phyloP scores from a whole-genome alignment of 2,888 invertebrate genomes.

The Ormyrus rosae region DNA sequence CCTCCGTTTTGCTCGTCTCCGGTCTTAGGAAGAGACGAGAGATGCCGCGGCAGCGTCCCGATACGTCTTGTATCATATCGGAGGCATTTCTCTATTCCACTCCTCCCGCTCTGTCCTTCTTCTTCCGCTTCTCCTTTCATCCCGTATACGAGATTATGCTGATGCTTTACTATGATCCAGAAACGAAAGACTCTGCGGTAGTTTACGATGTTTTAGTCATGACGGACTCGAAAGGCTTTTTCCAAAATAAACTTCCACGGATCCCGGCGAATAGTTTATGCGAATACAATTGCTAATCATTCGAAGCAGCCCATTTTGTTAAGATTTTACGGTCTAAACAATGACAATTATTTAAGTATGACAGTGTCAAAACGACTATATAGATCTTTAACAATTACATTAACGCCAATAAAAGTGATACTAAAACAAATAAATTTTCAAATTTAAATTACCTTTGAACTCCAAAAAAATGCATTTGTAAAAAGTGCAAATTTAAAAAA shows the following conservation, averaged over 20 bases:
- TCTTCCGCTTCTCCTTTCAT: conserved; percentile 27
- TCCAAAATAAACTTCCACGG: conserved; percentile 33
- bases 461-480: not conserved
- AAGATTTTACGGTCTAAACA: no score
- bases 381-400: no score
- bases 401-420: no score
- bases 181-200: conserved; percentile 46
- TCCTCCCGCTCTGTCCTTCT: conserved; percentile 7
- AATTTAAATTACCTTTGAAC: no score
- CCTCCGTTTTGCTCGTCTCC: conserved; percentile 51
- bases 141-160: conserved; percentile 56
- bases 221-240: conserved; percentile 36
- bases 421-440: no score
- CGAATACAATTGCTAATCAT: not conserved
- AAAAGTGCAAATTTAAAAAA: not conserved
- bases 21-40: conserved; percentile 27
- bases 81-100: conserved; percentile 48
- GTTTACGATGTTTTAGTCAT: conserved; percentile 58
- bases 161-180: conserved; percentile 55
- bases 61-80: conserved; percentile 57
- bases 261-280: not conserved
- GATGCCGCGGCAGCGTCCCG: conserved; percentile 21
- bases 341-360: no score
- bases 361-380: no score
- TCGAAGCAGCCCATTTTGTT: no score